A percentile compares a stretch with the other conserved stretches of the same genome.
phyloP scores from a whole-genome alignment of 1,140 invertebrate genomes.

The Neodiprion pinetum region DNA sequence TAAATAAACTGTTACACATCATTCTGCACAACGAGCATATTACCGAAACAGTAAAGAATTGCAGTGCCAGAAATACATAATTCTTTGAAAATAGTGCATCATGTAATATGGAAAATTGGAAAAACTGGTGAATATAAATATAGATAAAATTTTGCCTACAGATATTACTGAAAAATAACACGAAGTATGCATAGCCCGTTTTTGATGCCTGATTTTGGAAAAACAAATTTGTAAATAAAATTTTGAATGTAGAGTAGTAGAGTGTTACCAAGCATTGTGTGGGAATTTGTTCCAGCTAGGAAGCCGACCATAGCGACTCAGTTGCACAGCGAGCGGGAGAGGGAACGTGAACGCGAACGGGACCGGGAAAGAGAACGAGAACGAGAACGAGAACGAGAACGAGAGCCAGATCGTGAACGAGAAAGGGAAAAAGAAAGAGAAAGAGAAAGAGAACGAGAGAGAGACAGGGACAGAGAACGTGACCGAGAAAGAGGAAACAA shows the following conservation, averaged over 20 bases:
- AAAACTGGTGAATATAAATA: too few relatives aligned
- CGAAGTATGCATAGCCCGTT: too few relatives aligned
- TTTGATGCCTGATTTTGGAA: too few relatives aligned
- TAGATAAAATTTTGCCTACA: too few relatives aligned
- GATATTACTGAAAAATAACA: too few relatives aligned
- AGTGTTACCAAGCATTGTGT: slow-evolving; percentile 58
- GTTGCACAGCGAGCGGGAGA: slow-evolving; percentile 62
- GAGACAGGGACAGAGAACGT: slow-evolving; percentile 29
- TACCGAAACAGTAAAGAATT: too few relatives aligned
- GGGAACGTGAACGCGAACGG: slow-evolving; percentile 45
- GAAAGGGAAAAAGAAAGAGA: slow-evolving; percentile 45
- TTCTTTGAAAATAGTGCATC: too few relatives aligned
- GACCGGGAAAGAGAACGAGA: slow-evolving; percentile 53
- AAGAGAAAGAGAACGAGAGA: slow-evolving; percentile 44
- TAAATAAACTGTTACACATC: too few relatives aligned
- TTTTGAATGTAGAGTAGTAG: slow-evolving; percentile 43
- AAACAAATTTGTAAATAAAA: too few relatives aligned
- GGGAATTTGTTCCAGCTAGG: slow-evolving; percentile 64
- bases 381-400: slow-evolving; percentile 50
- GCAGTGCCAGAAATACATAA: too few relatives aligned
- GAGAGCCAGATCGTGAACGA: slow-evolving; percentile 48
- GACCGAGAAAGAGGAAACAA: slow-evolving; percentile 26
- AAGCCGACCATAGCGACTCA: slow-evolving; percentile 62
- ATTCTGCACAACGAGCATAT: too few relatives aligned
- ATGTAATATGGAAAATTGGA: too few relatives aligned